phyloP scores from a whole-genome alignment of 2,113 vertebrate genomes.

The Myotis davidii region DNA sequence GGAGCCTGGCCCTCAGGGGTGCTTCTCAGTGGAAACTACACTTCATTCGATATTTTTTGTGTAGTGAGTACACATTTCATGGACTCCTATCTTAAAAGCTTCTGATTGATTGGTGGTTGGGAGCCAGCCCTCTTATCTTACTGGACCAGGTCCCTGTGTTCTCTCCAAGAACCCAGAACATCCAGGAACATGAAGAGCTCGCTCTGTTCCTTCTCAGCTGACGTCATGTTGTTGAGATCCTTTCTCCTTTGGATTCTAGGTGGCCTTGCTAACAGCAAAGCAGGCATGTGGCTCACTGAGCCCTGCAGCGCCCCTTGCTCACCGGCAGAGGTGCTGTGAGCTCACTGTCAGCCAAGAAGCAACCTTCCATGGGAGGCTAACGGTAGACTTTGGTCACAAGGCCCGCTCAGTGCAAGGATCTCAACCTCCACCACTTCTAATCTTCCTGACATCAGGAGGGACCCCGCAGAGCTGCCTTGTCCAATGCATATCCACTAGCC shows the following conservation, averaged over 20 bases:
- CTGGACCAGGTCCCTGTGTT: slow-evolving; percentile 77
- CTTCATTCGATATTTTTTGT: not conserved
- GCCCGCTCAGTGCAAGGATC: not conserved
- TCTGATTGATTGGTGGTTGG: slow-evolving; percentile 76
- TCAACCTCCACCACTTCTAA: not conserved
- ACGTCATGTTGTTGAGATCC: not conserved
- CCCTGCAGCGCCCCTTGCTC: not conserved
- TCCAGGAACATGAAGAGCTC: slow-evolving; percentile 63
- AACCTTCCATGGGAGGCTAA: not conserved
- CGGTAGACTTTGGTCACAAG: not conserved
- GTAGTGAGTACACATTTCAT: slow-evolving; percentile 79
- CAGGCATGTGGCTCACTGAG: not conserved
- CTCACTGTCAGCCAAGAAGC: not conserved
- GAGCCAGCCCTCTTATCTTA: slow-evolving; percentile 80
- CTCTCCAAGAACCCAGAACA: slow-evolving; percentile 71
- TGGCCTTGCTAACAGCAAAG: slow-evolving; percentile 59
- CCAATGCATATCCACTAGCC: not conserved
- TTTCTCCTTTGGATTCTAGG: slow-evolving; percentile 15
- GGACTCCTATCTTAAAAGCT: slow-evolving; percentile 80
- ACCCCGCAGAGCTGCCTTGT: too few relatives aligned
- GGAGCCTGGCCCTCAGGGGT: not conserved
- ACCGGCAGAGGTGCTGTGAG: too few relatives aligned
- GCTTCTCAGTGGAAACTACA: slow-evolving; percentile 26
- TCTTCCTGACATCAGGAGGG: not conserved
- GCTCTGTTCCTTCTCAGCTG: slow-evolving; percentile 54